Evolutionary conservation across 1,140 invertebrate species (phyloP), one percentile per base, ranked within the genome.

Genomic region (Drosophila aff.): DNA sequence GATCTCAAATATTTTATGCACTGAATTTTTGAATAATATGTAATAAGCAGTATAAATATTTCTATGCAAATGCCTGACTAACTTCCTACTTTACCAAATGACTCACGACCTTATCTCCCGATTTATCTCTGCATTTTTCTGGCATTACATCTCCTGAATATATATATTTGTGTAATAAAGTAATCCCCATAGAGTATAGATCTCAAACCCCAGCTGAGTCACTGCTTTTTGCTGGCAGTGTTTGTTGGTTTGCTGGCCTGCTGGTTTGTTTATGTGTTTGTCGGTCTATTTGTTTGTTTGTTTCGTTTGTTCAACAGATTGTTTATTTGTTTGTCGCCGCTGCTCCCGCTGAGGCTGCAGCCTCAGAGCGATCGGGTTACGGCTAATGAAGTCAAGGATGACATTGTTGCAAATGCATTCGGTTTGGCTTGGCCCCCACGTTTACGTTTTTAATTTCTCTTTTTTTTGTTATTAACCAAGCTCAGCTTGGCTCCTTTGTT

Each of bases 321-420:
- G 36, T 36, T 33, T 44, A 40, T 31, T 41, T 49, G 28, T 41
- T 33, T 47, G 68, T 40, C 36, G 16, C 31, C 15, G 18, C 23
- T 64, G 62, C 38, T 53, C 64, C 64, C 50, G 50, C 68, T 73
- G 68, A 38, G 68, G 71, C 38, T 50, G 68, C 57, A 44, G 69
- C 71, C 71, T 73, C 69, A 60, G 61, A 43, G 73, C 49, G 53
- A 61, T 82, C 71, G 46, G 46, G 55, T 74, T 74, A 23, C 71
- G 52, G 68, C 71, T 82, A 90, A 90, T 79, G 86, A 90, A 90
- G 85, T 90, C 85, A 90, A 90, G 85, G 85, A 90, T 86, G 82
- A 74, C 79, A 90, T 85, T 86, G 86, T 82, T 57, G 85, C 61
- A 76, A 79, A 79, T 72, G 67, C 76, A 75, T 52, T 57, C 36